Base-by-base conservation (phyloP, 2,797 vertebrate genomes). In the Carduelis carduelis region DNA sequence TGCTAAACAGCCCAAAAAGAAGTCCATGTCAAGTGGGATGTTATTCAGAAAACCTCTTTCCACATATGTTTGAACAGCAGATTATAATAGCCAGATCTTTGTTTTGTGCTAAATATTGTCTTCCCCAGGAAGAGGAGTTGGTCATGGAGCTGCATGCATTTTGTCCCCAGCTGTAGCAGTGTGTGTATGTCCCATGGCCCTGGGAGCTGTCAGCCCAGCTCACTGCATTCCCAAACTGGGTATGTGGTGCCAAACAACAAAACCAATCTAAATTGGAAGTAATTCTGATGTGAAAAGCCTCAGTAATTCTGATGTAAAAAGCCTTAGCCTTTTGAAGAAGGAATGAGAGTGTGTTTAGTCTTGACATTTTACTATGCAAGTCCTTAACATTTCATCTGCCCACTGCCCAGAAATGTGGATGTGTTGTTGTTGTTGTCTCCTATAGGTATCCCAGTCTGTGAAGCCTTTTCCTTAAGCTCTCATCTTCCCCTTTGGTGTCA, bases 11-110 rank as follows among this genome's bases (percentile, higher is more conserved):
- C 26, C 20, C 74, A 14, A 5, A 32, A 34, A 6, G 6, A 84
- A 44, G 39, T 46, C 26, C 1, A 1, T 7, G 21, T 41, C 2
- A 1, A 60, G 12, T 44, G 26, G 23, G 32, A 56, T 2, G 4
- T 64, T 82, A 26, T 3, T 87, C 28, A 34, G 50, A 50, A 83
- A 65, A 46, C 5, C 32, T 83, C 56, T 52, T 53, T 50, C 16
- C 4, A 56, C 13, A 15, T 11, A 22, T 46, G 1, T 60, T 89
- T 52, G 34, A 70, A 74, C 26, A 72, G 41, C 28, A 65, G 50
- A 43, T 64, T 56, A 28, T 28, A 70, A 53, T 27, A 53, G 6
- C 22, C 7, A 56, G 7, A 12, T 16, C 26, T 50, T 63, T 55
- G 13, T 70, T 90, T 87, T 30, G 14, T 61, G 27, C 27, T 71